phyloP scores from a whole-genome alignment of 2,113 vertebrate genomes.

The Sapayoa aenigma region DNA sequence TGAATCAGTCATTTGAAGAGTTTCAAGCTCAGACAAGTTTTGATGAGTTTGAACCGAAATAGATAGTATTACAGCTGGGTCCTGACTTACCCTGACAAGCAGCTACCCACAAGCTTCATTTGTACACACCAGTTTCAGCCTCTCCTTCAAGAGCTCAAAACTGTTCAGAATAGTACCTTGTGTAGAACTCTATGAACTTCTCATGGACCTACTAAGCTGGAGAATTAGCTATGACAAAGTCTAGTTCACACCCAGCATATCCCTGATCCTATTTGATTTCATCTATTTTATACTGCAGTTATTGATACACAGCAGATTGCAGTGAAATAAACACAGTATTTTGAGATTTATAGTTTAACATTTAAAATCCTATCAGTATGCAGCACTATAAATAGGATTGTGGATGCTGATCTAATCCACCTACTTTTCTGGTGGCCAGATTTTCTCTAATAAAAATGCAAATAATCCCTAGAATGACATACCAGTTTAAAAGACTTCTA shows the following conservation, averaged over 20 bases:
- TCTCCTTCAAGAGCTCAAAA: neutral
- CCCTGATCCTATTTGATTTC: neutral
- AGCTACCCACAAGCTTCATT: neutral
- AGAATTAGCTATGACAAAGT: neutral
- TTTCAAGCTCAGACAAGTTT: neutral
- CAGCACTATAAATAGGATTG: neutral
- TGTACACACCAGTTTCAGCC: neutral
- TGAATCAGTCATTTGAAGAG: neutral
- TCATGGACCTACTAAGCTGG: neutral
- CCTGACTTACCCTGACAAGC: neutral
- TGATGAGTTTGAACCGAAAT: neutral
- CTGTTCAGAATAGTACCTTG: neutral
- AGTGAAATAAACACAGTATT: slow-evolving; percentile 15
- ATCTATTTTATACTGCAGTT: neutral
- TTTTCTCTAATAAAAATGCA: slow-evolving; percentile 46
- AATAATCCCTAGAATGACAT: slow-evolving; percentile 14
- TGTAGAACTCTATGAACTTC: neutral
- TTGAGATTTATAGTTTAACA: slow-evolving; percentile 11
- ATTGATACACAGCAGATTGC: neutral
- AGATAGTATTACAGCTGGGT: neutral
- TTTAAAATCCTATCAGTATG: slow-evolving; percentile 18
- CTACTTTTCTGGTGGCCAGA: slow-evolving; percentile 13
- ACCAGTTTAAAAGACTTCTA: slow-evolving; percentile 3
- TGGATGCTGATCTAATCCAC: slow-evolving; percentile 17
- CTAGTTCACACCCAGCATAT: neutral